Evolutionary conservation across 2,797 vertebrate genomes (phyloP), one percentile per base, ranked within the genome.

Genomic region (Spinus olivaceus): DNA sequence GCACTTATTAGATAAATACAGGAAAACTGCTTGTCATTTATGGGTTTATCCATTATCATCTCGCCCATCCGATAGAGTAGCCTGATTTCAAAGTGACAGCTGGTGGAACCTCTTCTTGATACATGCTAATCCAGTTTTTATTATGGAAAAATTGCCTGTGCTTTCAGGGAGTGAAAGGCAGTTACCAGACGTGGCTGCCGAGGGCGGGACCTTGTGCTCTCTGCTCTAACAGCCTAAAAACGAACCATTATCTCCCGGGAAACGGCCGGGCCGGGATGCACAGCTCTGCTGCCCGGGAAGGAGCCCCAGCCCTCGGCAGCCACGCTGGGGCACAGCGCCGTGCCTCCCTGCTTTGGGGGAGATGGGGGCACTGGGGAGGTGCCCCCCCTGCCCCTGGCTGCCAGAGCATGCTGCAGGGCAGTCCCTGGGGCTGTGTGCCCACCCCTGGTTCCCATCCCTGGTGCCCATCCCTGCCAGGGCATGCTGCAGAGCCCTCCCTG

Each of bases 51-150:
- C 98, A 98, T 98, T 98, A 98, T 98, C 98, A 98, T 98, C 97
- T 94, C 97, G 97, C 98, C 98, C 98, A 95, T 95, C 96, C 97
- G 98, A 97, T 97, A 98, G 98, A 98, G 98, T 98, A 98, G 98
- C 98, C 98, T 98, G 97, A 98, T 99, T 99, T 99, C 98, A 98
- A 98, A 97, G 98, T 98, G 99, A 99, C 99, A 99, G 99, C 99
- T 99, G 99, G 99, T 96, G 98, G 98, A 97, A 98, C 98, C 98
- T 99, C 98, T 98, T 98, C 98, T 97, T 98, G 99, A 99, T 99
- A 99, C 99, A 98, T 98, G 97, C 98, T 99, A 99, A 99, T 99
- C 99, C 99, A 99, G 98, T 99, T 99, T 99, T 99, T 99, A 99
- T 99, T 99, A 99, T 99, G 98, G 98, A 98, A 98, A 98, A 99